Conservation (phyloP, 2,113 vertebrate genomes). For the Lates calcarifer region DNA sequence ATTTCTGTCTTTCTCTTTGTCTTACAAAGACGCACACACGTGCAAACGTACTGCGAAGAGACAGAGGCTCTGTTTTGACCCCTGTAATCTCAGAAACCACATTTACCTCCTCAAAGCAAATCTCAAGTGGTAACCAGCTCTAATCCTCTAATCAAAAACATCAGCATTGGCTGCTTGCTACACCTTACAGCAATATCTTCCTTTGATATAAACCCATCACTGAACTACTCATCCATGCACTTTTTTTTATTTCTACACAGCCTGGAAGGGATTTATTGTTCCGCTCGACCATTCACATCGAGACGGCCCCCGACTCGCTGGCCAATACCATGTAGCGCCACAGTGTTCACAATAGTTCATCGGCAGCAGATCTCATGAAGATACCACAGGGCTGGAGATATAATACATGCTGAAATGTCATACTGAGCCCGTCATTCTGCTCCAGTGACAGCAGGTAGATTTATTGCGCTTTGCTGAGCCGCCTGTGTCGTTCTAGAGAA, state of each 20-base stretch:
- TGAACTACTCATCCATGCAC: conserved; percentile 53
- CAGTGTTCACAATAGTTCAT: conserved; percentile 45
- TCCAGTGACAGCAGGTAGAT: conserved; percentile 46
- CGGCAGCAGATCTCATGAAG: conserved; percentile 39
- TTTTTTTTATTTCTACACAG: conserved; percentile 42
- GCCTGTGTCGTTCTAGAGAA: conserved; percentile 6
- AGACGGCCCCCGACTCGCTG: conserved; percentile 35
- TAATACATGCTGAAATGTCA: conserved; percentile 64
- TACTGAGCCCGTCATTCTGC: conserved; percentile 50
- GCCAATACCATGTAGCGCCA: conserved; percentile 18
- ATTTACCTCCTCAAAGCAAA: conserved; percentile 57
- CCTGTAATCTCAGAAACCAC: conserved; percentile 44
- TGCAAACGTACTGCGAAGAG: conserved; percentile 19
- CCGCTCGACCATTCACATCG: conserved; percentile 46
- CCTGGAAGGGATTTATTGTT: conserved; percentile 65
- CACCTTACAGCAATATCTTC: conserved; percentile 48
- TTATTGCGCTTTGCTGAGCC: conserved; percentile 22
- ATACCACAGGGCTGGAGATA: conserved; percentile 42
- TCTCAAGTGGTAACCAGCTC: conserved; percentile 40
- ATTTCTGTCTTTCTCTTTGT: conserved; percentile 43
- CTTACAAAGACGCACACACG: conserved; percentile 6
- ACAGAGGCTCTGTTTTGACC: conserved; percentile 26
- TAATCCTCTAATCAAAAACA: conserved; percentile 66
- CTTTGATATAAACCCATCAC: conserved; percentile 65
- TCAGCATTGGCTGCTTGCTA: conserved; percentile 27